Evolutionary conservation across 2,113 vertebrate genomes (phyloP).

Genomic region (Pampusana beccarii): DNA sequence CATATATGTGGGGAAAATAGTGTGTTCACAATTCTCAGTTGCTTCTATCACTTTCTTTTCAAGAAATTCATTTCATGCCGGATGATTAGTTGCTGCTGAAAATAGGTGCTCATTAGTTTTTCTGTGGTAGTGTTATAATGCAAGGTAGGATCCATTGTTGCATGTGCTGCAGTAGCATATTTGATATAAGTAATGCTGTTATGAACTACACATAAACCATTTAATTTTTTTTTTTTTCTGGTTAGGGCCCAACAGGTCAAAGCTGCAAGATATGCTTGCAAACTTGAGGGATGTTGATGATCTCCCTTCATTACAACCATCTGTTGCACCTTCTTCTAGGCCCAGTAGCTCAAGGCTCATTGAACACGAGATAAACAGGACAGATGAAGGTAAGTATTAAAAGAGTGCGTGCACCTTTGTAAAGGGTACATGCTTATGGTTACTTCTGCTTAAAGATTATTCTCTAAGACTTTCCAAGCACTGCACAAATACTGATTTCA

Average conservation of each 20-base stretch:
- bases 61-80: slow-evolving; percentile 70
- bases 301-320: slow-evolving; percentile 92
- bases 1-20: slow-evolving; percentile 9
- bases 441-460: not conserved
- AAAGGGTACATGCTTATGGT: not conserved
- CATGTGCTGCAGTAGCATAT: slow-evolving; percentile 43
- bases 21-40: not conserved
- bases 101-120: slow-evolving; percentile 56
- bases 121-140: slow-evolving; percentile 12
- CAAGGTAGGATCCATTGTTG: slow-evolving; percentile 54
- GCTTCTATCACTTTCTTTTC: slow-evolving; percentile 61
- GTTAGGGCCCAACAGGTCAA: slow-evolving; percentile 94
- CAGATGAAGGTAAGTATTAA: slow-evolving; percentile 87
- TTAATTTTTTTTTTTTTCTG: slow-evolving; percentile 55
- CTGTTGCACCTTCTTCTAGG: slow-evolving; percentile 86
- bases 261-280: slow-evolving; percentile 98
- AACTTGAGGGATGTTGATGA: slow-evolving; percentile 97
- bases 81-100: slow-evolving; percentile 50
- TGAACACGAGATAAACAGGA: slow-evolving; percentile 88
- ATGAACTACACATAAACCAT: slow-evolving; percentile 33
- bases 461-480: not conserved
- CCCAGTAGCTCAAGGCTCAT: slow-evolving; percentile 87
- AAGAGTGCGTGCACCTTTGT: not conserved
- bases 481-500: not conserved
- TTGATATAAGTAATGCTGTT: not conserved